Conservation (phyloP, 2,113 vertebrate genomes). For the Poeciliopsis retropinna region DNA sequence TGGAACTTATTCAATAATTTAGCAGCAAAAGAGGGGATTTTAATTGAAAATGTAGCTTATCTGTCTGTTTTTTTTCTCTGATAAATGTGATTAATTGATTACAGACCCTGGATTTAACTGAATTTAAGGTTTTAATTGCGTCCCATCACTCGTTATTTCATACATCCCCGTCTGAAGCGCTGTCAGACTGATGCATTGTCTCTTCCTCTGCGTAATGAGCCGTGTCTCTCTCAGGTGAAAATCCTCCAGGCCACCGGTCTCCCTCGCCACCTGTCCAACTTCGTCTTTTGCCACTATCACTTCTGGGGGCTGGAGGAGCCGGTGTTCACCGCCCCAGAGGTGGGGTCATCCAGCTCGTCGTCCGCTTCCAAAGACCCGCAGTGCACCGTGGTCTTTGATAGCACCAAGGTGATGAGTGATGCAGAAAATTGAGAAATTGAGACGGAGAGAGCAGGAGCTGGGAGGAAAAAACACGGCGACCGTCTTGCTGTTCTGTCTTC, state of each 20-base stretch:
- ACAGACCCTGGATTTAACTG: too few relatives aligned
- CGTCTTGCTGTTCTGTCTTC: not conserved
- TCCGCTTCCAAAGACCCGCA: slow-evolving; percentile 86
- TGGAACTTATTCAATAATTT: too few relatives aligned
- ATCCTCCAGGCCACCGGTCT: slow-evolving; percentile 93
- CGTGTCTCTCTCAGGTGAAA: slow-evolving; percentile 83
- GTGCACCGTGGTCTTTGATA: slow-evolving; percentile 95
- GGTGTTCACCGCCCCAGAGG: slow-evolving; percentile 85
- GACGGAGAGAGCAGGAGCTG: not conserved
- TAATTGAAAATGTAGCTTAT: too few relatives aligned
- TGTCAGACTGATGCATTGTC: not conserved
- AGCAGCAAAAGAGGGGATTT: too few relatives aligned
- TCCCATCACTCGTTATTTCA: too few relatives aligned
- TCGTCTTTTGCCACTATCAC: slow-evolving; percentile 93
- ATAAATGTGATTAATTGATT: too few relatives aligned
- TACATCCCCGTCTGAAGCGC: too few relatives aligned
- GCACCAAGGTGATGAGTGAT: slow-evolving; percentile 79
- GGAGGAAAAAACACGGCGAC: not conserved
- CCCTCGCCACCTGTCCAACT: slow-evolving; percentile 92
- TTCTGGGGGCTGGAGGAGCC: slow-evolving; percentile 92
- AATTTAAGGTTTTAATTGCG: too few relatives aligned
- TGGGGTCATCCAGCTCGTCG: slow-evolving; percentile 81
- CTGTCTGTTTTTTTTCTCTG: too few relatives aligned
- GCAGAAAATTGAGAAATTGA: not conserved
- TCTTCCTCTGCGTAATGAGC: not conserved